phyloP scores from a whole-genome alignment of 2,113 vertebrate species.

The Dinomys branickii region DNA sequence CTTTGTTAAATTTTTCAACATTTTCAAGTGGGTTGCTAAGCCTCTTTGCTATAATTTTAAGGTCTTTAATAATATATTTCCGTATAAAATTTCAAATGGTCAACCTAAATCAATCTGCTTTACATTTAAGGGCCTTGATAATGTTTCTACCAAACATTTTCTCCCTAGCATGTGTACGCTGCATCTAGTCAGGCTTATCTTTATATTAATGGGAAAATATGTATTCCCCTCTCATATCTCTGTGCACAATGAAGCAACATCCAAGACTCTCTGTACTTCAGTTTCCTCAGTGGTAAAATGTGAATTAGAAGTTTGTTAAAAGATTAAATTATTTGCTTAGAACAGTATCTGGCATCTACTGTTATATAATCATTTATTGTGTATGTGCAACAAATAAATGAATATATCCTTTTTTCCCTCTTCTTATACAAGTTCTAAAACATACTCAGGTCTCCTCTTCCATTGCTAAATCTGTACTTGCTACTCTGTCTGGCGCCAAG shows the following conservation, averaged over 20 bases:
- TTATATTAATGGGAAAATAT: neutral
- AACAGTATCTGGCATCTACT: neutral
- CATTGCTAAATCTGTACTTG: neutral
- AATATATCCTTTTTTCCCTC: neutral
- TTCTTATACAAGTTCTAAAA: neutral
- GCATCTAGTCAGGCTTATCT: neutral
- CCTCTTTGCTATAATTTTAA: neutral
- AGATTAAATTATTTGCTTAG: neutral
- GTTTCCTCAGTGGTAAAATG: neutral
- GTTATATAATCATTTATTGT: neutral
- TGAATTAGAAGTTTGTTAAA: neutral
- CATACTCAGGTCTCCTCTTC: neutral
- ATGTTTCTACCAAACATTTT: neutral
- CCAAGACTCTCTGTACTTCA: neutral
- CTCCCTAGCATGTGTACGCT: neutral
- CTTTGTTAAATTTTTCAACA: too few relatives aligned
- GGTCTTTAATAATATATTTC: neutral
- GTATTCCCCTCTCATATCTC: neutral
- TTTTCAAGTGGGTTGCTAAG: neutral
- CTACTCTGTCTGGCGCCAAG: neutral
- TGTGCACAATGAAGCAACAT: neutral
- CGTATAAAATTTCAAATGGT: neutral
- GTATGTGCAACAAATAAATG: neutral
- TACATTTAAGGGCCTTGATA: neutral
- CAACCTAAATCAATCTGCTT: neutral